phyloP scores from a whole-genome alignment of 2,888 invertebrate genomes.

The Blastobasis adustella region DNA sequence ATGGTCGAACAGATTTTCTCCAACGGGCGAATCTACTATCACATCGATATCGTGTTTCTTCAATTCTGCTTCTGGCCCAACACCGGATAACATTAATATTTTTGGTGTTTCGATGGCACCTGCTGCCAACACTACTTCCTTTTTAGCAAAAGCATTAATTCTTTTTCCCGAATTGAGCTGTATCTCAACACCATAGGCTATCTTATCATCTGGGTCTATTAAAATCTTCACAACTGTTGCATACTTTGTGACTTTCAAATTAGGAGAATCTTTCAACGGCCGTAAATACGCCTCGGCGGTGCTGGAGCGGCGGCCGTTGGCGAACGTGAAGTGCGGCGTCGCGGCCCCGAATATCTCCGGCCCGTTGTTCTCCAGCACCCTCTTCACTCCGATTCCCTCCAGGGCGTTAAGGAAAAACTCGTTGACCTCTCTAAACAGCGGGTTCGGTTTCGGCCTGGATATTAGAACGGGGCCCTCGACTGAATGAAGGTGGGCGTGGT shows the following conservation, averaged over 20 bases:
- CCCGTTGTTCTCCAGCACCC: constrained; percentile 27
- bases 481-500: constrained; percentile 25
- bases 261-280: constrained; percentile 32
- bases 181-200: constrained; percentile 43
- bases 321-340: constrained; percentile 31
- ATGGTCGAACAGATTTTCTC: constrained; percentile 55
- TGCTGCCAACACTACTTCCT: constrained; percentile 52
- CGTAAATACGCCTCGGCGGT: constrained; percentile 51
- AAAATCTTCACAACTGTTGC: constrained; percentile 43
- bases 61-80: constrained; percentile 44
- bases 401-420: constrained; percentile 23
- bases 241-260: constrained; percentile 44
- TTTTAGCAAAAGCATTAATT: constrained; percentile 33
- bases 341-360: constrained; percentile 25
- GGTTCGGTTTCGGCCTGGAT: constrained; percentile 25
- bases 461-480: constrained; percentile 26
- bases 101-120: constrained; percentile 53
- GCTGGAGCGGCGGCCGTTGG: constrained; percentile 48
- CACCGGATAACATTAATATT: constrained; percentile 52
- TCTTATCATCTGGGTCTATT: constrained; percentile 30
- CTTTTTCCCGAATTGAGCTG: constrained; percentile 23
- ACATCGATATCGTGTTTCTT: constrained; percentile 31
- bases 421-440: constrained; percentile 19
- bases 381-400: constrained; percentile 30
- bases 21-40: constrained; percentile 49